Conservation (phyloP, 2,888 invertebrate genomes). For the Odontocerum albicorne region DNA sequence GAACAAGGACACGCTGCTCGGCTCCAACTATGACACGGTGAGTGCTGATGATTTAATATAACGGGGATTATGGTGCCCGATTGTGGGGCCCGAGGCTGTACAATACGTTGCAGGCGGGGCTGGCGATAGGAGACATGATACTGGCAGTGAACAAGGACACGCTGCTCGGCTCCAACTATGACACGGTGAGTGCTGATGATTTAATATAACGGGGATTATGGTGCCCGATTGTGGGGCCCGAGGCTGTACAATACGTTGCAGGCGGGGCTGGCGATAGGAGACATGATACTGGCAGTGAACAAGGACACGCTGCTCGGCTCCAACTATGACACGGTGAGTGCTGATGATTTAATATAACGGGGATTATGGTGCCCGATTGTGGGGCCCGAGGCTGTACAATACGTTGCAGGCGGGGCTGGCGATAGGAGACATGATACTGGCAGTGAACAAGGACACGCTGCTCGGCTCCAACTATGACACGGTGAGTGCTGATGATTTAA, state of each 20-base stretch:
- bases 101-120: conserved; percentile 91
- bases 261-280: conserved; percentile 95
- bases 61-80: too few species aligned
- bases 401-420: conserved; percentile 92
- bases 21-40: conserved; percentile 86
- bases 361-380: too few species aligned
- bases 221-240: too few species aligned
- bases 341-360: too few species aligned
- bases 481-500: conserved; percentile 58
- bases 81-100: too few species aligned
- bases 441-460: conserved; percentile 91
- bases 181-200: conserved; percentile 79
- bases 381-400: too few species aligned
- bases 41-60: too few species aligned
- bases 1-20: conserved; percentile 88
- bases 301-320: conserved; percentile 86
- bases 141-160: conserved; percentile 94
- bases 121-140: conserved; percentile 97
- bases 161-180: conserved; percentile 82
- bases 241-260: too few species aligned
- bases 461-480: conserved; percentile 85
- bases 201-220: too few species aligned
- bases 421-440: conserved; percentile 96
- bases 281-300: conserved; percentile 96
- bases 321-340: conserved; percentile 82